phyloP scores from a whole-genome alignment of 2,888 invertebrate genomes.

The Eremobia ochroleuca region DNA sequence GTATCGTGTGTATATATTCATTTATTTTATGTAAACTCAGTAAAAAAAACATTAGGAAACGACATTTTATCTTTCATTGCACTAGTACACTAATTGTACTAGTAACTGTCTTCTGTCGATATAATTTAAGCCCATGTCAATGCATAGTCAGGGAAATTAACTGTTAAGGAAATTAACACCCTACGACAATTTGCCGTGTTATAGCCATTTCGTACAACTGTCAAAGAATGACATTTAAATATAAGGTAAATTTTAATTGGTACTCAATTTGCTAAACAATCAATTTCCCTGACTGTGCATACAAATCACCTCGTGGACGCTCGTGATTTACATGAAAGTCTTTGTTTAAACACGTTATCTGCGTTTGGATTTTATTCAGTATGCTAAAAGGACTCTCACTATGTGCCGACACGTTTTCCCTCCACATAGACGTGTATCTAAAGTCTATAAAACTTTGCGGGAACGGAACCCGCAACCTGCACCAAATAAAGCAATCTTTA shows the following conservation, averaged over 20 bases:
- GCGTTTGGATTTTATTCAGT: not conserved
- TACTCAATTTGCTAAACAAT: too few relatives aligned
- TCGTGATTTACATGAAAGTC: not conserved
- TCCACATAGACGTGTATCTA: not conserved
- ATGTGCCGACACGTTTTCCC: not conserved
- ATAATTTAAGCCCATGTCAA: not conserved
- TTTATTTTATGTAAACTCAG: not conserved
- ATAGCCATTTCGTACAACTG: not conserved
- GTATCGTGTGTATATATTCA: not conserved
- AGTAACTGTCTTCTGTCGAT: not conserved
- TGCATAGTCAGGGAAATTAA: not conserved
- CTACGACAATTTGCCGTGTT: not conserved
- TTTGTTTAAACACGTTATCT: not conserved
- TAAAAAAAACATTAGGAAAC: not conserved
- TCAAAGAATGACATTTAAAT: not conserved
- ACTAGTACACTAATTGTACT: not conserved
- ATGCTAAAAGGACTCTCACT: not conserved
- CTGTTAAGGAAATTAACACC: not conserved
- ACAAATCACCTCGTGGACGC: too few relatives aligned
- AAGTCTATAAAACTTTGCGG: not conserved
- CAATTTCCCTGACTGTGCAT: not conserved
- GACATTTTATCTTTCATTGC: not conserved
- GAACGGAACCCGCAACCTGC: too few relatives aligned
- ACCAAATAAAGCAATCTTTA: not conserved
- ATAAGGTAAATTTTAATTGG: not conserved